Percentiles rank a stretch among this genome's conserved stretches.
Evolutionary conservation across 2,888 invertebrate genomes (phyloP).

Genomic region (Apotomis turbidana): DNA sequence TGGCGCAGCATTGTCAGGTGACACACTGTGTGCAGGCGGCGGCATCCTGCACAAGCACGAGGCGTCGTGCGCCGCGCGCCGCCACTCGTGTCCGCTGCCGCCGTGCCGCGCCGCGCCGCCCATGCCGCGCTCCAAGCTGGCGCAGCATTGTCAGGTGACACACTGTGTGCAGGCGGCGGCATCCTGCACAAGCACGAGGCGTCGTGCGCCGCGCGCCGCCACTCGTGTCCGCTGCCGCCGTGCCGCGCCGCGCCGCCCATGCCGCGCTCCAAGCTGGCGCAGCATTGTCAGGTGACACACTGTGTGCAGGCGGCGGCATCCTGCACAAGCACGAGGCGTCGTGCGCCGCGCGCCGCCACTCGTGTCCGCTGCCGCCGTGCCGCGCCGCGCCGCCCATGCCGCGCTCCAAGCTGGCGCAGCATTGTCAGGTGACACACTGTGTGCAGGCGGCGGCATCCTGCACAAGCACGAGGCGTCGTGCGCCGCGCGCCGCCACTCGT

Average conservation of each 20-base stretch:
- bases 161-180: slow-evolving; percentile 74
- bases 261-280: slow-evolving; percentile 54
- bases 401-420: slow-evolving; percentile 53
- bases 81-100: slow-evolving; percentile 76
- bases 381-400: slow-evolving; percentile 53
- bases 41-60: slow-evolving; percentile 34
- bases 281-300: slow-evolving; percentile 52
- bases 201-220: slow-evolving; percentile 72
- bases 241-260: slow-evolving; percentile 60
- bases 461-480: slow-evolving; percentile 54
- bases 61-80: slow-evolving; percentile 68
- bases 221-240: slow-evolving; percentile 73
- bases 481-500: slow-evolving; percentile 72
- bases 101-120: slow-evolving; percentile 59
- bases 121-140: slow-evolving; percentile 55
- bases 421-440: slow-evolving; percentile 57
- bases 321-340: slow-evolving; percentile 42
- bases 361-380: slow-evolving; percentile 75
- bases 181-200: no score
- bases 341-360: slow-evolving; percentile 74
- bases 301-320: slow-evolving; percentile 72
- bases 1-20: slow-evolving; percentile 54
- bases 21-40: slow-evolving; percentile 72
- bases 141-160: slow-evolving; percentile 51
- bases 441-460: slow-evolving; percentile 67